Percentiles rank a stretch among this genome's conserved stretches.
Conservation (phyloP, 2,113 vertebrate species). For the Collichthys lucidus region DNA sequence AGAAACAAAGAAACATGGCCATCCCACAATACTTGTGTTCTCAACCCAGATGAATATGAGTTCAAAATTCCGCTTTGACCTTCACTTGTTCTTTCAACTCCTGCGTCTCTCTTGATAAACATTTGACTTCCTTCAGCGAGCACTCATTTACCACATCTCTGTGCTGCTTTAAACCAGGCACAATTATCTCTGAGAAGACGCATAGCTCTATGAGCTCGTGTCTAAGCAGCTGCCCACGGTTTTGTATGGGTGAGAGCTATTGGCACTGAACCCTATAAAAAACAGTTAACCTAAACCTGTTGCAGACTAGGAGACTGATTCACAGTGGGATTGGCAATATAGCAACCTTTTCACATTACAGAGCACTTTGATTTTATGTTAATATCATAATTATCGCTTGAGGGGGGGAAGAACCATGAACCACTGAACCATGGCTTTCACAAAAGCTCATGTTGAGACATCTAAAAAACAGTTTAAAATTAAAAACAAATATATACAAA, state of each 20-base stretch:
- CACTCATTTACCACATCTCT: background rate
- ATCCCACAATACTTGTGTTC: background rate
- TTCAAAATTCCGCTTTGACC: background rate
- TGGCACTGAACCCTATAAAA: background rate
- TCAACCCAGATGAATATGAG: background rate
- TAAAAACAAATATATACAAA: background rate
- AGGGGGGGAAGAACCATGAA: no score
- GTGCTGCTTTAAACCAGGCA: background rate
- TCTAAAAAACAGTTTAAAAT: background rate
- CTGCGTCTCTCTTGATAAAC: background rate
- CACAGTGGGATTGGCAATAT: background rate
- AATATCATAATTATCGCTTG: constrained; percentile 1
- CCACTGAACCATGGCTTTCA: background rate
- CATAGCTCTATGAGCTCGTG: background rate
- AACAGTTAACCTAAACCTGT: constrained; percentile 10
- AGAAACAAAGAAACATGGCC: background rate
- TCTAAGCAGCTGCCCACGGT: background rate
- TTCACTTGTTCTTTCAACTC: background rate
- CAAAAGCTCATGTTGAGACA: constrained; percentile 9
- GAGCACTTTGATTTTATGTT: background rate
- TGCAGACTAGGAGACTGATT: background rate
- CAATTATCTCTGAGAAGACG: background rate
- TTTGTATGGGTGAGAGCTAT: constrained; percentile 1
- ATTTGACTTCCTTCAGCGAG: background rate
- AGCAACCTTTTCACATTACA: background rate